These are phyloP conservation scores for Drosophila persimilis DNA, from an alignment of 1,140 invertebrate species.

Conservation along the genomic window DNA sequence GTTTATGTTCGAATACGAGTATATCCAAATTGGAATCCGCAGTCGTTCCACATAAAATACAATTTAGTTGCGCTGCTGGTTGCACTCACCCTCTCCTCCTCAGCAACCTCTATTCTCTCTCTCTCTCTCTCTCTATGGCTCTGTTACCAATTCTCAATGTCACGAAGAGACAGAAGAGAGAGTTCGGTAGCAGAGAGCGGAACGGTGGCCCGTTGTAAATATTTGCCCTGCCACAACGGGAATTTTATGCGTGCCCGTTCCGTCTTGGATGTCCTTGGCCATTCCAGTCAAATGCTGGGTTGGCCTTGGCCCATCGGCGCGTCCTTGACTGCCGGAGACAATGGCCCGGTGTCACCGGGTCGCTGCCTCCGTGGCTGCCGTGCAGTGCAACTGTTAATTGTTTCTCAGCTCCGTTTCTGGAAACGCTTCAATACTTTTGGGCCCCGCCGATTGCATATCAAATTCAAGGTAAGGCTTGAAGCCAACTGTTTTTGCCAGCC, in stretches of 20 bases:
- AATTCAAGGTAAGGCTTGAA: slow-evolving; percentile 55
- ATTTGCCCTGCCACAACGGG: slow-evolving; percentile 48
- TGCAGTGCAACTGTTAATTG: slow-evolving; percentile 62
- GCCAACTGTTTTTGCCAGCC: slow-evolving; percentile 20
- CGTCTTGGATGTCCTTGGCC: slow-evolving; percentile 49
- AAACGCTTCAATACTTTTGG: slow-evolving; percentile 25
- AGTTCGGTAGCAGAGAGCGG: slow-evolving; percentile 52
- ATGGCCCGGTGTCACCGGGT: background rate
- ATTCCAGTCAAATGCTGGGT: slow-evolving; percentile 26
- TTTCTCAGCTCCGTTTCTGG: slow-evolving; percentile 48
- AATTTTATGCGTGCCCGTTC: slow-evolving; percentile 40
- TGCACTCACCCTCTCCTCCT: slow-evolving; percentile 22
- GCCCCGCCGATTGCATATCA: slow-evolving; percentile 38
- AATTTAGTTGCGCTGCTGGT: slow-evolving; percentile 71
- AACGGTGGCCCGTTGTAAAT: slow-evolving; percentile 60
- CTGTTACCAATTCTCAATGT: slow-evolving; percentile 20
- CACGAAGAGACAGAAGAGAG: background rate
- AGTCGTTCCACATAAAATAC: slow-evolving; percentile 58
- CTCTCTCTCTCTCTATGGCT: slow-evolving; percentile 4
- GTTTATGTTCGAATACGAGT: background rate
- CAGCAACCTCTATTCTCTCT: slow-evolving; percentile 5
- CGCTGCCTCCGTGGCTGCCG: slow-evolving; percentile 34
- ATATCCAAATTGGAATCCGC: slow-evolving; percentile 22
- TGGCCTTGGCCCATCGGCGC: slow-evolving; percentile 45
- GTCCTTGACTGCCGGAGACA: slow-evolving; percentile 39